These are phyloP conservation scores for Rhinophrynus dorsalis DNA, from an alignment of 2,797 vertebrate genomes.

Conservation along the genomic window DNA sequence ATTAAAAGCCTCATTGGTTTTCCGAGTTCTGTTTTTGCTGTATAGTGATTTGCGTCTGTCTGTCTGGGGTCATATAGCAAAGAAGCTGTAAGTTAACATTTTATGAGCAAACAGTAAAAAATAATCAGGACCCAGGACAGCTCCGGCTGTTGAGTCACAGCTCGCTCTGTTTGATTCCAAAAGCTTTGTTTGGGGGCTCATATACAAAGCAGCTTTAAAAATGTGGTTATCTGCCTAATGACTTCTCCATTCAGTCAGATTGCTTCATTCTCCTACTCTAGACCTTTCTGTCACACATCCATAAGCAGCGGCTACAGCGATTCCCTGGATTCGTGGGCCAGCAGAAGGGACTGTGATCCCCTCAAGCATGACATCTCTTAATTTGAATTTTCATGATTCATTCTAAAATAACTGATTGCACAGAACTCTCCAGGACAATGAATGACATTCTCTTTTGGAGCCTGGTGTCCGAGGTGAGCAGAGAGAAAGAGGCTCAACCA, in stretches of 20 bases:
- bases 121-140: slow-evolving; percentile 17
- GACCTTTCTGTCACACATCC: slow-evolving; percentile 16
- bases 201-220: slow-evolving; percentile 12
- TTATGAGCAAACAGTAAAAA: slow-evolving; percentile 23
- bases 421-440: slow-evolving; percentile 5
- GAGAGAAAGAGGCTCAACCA: neutral
- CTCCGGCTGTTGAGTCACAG: neutral
- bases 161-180: slow-evolving; percentile 4
- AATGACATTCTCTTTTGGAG: neutral
- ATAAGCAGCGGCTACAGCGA: neutral
- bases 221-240: slow-evolving; percentile 45
- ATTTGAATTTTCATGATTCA: slow-evolving; percentile 41
- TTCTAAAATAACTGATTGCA: slow-evolving; percentile 7
- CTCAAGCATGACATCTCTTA: slow-evolving; percentile 35
- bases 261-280: neutral
- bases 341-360: neutral
- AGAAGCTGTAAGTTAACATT: neutral
- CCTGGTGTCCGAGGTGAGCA: neutral
- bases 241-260: slow-evolving; percentile 5
- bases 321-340: slow-evolving; percentile 2
- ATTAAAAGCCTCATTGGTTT: slow-evolving; percentile 31
- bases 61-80: slow-evolving; percentile 2
- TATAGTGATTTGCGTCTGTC: neutral
- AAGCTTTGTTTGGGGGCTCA: slow-evolving; percentile 15
- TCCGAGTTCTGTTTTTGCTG: neutral